phyloP scores from a whole-genome alignment of 2,113 vertebrate genomes.

The Setophaga coronata region DNA sequence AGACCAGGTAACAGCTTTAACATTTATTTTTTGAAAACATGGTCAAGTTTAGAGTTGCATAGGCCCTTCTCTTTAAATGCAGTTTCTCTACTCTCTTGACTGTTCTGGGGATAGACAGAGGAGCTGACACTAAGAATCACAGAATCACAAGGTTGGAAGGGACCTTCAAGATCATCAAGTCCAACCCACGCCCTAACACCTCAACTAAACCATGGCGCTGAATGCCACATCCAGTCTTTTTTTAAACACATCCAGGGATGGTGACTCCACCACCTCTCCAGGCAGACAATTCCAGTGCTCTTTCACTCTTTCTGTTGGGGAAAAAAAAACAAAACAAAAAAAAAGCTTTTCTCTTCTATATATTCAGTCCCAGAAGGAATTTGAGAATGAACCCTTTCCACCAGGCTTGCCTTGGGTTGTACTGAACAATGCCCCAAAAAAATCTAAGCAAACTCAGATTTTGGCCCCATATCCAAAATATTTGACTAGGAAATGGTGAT shows the following conservation, averaged over 20 bases:
- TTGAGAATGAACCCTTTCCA: not conserved
- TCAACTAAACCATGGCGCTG: rapidly evolving
- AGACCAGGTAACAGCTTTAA: not conserved
- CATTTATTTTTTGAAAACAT: not conserved
- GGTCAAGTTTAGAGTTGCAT: not conserved
- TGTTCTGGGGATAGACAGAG: not conserved
- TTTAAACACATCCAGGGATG: not conserved
- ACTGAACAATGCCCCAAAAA: not conserved
- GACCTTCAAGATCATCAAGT: not conserved
- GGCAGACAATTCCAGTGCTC: not conserved
- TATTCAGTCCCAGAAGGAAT: not conserved
- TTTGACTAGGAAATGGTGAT: not conserved
- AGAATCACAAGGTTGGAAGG: not conserved
- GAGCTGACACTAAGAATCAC: not conserved
- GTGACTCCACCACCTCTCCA: not conserved
- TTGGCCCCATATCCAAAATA: not conserved
- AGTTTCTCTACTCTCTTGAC: not conserved
- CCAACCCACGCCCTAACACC: not conserved
- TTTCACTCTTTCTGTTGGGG: no score
- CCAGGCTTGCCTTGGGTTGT: not conserved
- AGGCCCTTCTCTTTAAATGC: not conserved
- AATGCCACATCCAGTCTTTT: not conserved
- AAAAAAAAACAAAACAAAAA: no score
- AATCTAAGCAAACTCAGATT: not conserved
- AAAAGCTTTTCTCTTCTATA: not conserved